Conservation (phyloP, 2,888 invertebrate genomes). For the Drosophila longiperda region DNA sequence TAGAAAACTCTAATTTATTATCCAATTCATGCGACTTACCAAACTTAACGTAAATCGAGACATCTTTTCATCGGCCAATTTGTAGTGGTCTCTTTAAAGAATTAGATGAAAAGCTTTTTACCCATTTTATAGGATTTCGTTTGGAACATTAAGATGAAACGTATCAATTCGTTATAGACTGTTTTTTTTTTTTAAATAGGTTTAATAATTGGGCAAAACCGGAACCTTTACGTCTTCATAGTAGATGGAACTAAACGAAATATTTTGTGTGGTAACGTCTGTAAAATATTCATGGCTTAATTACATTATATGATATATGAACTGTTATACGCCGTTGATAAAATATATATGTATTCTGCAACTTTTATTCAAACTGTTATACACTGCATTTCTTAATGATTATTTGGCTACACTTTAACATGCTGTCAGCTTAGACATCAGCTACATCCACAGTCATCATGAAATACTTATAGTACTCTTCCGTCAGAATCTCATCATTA, state of each 20-base stretch:
- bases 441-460: neutral
- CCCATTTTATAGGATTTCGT: conserved; percentile 19
- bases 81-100: neutral
- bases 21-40: conserved; percentile 8
- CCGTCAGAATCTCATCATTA: conserved; percentile 18
- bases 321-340: neutral
- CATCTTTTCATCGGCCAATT: conserved; percentile 8
- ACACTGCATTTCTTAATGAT: neutral
- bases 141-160: conserved; percentile 17
- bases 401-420: neutral
- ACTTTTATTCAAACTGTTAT: neutral
- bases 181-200: conserved; percentile 34
- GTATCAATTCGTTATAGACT: conserved; percentile 47
- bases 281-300: conserved; percentile 10
- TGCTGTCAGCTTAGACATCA: neutral
- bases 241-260: conserved; percentile 27
- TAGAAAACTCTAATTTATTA: neutral
- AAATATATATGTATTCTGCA: neutral
- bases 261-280: conserved; percentile 44
- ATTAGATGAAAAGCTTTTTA: neutral
- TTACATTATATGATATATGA: neutral
- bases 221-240: conserved; percentile 7
- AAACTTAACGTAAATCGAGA: neutral
- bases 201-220: conserved; percentile 4
- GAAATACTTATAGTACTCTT: conserved; percentile 4